Evolutionary conservation across 2,888 invertebrate species (phyloP).

Genomic region (Crocallis elinguaria): DNA sequence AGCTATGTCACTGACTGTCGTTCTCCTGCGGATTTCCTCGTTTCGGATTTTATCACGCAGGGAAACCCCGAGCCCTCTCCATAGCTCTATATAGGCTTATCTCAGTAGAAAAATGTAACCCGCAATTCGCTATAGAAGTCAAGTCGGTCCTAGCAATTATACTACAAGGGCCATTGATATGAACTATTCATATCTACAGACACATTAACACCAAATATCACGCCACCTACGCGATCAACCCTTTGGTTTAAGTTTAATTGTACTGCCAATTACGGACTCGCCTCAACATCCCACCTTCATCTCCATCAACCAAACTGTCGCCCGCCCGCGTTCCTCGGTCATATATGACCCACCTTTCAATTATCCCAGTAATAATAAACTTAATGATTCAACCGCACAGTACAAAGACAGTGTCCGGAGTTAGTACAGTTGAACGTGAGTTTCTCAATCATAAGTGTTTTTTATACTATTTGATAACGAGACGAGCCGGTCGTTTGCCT

Average conservation of each 20-base stretch:
- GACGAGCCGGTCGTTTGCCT: too few relatives aligned
- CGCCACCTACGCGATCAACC: not conserved
- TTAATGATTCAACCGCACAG: constrained; percentile 19
- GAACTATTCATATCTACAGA: not conserved
- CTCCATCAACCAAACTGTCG: constrained; percentile 14
- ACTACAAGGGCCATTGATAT: not conserved
- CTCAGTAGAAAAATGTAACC: too few relatives aligned
- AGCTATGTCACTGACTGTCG: too few relatives aligned
- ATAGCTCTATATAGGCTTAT: too few relatives aligned
- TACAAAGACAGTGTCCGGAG: not conserved
- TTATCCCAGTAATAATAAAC: constrained; percentile 34
- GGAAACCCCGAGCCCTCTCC: too few relatives aligned
- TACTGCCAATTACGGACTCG: constrained; percentile 5
- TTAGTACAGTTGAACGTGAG: not conserved
- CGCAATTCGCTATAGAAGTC: too few relatives aligned
- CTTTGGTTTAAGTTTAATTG: constrained; percentile 18
- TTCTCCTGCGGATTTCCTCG: too few relatives aligned
- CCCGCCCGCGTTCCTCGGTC: constrained; percentile 14
- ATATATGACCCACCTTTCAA: constrained; percentile 34
- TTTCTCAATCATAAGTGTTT: too few relatives aligned
- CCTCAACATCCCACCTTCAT: not conserved
- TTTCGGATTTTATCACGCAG: too few relatives aligned
- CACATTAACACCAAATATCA: not conserved
- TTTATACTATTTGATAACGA: too few relatives aligned
- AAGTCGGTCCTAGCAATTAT: too few relatives aligned